These are phyloP conservation scores for Nesogale talazaci DNA, from an alignment of 2,113 vertebrate genomes.

Conservation along the genomic window DNA sequence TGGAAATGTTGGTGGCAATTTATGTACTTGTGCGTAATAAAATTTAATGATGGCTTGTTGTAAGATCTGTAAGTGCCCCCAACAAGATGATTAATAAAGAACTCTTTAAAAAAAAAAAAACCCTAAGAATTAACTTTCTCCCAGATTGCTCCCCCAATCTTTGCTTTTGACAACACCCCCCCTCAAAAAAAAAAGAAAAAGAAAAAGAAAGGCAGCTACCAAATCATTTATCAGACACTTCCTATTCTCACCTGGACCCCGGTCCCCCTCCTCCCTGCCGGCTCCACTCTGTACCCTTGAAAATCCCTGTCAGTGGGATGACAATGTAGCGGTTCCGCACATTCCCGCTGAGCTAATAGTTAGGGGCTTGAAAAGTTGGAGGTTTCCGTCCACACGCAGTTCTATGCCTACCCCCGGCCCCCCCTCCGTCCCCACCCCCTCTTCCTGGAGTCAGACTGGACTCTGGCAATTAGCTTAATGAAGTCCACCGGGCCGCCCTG, in stretches of 20 bases:
- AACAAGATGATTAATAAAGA: no score
- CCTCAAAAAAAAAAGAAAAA: no score
- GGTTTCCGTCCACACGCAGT: not conserved
- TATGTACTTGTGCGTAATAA: no score
- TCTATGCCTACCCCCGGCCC: not conserved
- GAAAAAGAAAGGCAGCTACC: not conserved
- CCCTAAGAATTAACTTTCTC: not conserved
- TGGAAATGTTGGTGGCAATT: no score
- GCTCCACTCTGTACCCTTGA: not conserved
- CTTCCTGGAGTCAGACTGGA: not conserved
- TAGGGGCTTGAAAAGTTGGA: not conserved
- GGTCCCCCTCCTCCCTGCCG: not conserved
- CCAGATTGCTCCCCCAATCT: slow-evolving; percentile 20
- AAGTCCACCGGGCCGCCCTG: not conserved
- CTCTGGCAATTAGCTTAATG: not conserved
- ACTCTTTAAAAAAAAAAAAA: no score
- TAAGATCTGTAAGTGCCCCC: no score
- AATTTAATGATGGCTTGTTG: no score
- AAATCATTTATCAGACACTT: slow-evolving; percentile 41
- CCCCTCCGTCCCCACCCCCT: no score
- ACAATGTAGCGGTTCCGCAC: not conserved
- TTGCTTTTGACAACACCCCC: not conserved
- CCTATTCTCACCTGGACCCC: not conserved
- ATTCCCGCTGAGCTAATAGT: slow-evolving; percentile 9
- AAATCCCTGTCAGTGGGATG: not conserved